Conservation (phyloP, 2,888 invertebrate species). For the Lathronympha strigana region DNA sequence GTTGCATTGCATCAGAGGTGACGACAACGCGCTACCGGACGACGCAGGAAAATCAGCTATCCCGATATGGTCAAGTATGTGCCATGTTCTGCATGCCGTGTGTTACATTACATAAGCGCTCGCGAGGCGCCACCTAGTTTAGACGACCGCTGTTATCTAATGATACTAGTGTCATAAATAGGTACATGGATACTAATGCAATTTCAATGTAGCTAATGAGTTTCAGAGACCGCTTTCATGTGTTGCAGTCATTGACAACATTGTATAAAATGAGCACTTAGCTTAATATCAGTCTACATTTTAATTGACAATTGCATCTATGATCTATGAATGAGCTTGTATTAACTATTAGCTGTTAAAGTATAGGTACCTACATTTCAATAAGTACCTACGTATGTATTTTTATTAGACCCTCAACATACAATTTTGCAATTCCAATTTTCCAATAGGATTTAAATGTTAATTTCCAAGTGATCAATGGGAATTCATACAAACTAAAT, state of each 20-base stretch:
- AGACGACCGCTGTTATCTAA: constrained; percentile 45
- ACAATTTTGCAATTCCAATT: constrained; percentile 19
- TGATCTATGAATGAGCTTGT: background rate
- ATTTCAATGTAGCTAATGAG: constrained; percentile 4
- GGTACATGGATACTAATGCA: constrained; percentile 1
- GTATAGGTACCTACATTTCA: background rate
- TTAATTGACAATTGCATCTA: background rate
- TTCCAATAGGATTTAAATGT: constrained; percentile 20
- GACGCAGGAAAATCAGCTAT: constrained; percentile 62
- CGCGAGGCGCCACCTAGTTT: constrained; percentile 57
- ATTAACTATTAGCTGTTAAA: background rate
- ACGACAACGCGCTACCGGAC: constrained; percentile 59
- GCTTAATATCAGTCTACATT: background rate
- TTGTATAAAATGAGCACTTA: background rate
- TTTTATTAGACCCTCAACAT: background rate
- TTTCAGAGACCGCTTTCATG: background rate
- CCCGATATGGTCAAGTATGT: constrained; percentile 64
- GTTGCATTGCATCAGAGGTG: constrained; percentile 65
- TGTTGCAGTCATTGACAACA: constrained; percentile 1
- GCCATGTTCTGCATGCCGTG: constrained; percentile 41
- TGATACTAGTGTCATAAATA: background rate
- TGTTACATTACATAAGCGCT: constrained; percentile 59
- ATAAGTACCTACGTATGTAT: background rate
- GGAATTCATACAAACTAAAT: constrained; percentile 1
- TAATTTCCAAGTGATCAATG: background rate